Conservation (phyloP, 1,140 invertebrate genomes). For the Pseudomyrmex cubaensis region DNA sequence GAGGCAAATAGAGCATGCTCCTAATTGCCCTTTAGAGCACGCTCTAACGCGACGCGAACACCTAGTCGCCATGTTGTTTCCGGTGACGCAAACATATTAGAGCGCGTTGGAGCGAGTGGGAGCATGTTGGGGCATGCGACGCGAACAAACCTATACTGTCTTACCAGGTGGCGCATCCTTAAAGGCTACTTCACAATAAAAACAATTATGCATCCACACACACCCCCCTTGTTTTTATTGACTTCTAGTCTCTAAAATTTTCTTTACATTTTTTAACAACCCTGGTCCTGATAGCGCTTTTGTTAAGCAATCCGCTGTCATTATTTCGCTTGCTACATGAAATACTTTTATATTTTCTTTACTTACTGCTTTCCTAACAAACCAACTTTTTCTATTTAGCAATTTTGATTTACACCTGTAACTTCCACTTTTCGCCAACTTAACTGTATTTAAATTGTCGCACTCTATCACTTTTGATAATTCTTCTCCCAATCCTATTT, state of each 20-base stretch:
- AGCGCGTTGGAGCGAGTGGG: too few relatives aligned
- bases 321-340: background rate
- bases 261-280: conserved; percentile 5
- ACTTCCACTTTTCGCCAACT: conserved; percentile 14
- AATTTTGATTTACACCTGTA: conserved; percentile 40
- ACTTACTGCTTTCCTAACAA: background rate
- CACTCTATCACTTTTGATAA: background rate
- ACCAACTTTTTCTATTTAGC: conserved; percentile 22
- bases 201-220: too few relatives aligned
- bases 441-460: conserved; percentile 11
- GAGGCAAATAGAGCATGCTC: too few relatives aligned
- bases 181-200: too few relatives aligned
- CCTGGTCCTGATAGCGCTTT: conserved; percentile 1
- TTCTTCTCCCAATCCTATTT: background rate
- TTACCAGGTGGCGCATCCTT: too few relatives aligned
- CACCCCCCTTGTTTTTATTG: conserved; percentile 15
- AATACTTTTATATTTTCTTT: background rate
- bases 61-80: too few relatives aligned
- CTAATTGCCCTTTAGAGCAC: too few relatives aligned
- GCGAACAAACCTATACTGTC: too few relatives aligned
- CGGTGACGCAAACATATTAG: too few relatives aligned
- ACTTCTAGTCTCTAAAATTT: background rate
- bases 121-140: too few relatives aligned
- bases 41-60: too few relatives aligned
- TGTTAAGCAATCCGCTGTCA: conserved; percentile 26